Base-by-base conservation (phyloP, 2,113 vertebrate genomes). In the Candoia aspera region DNA sequence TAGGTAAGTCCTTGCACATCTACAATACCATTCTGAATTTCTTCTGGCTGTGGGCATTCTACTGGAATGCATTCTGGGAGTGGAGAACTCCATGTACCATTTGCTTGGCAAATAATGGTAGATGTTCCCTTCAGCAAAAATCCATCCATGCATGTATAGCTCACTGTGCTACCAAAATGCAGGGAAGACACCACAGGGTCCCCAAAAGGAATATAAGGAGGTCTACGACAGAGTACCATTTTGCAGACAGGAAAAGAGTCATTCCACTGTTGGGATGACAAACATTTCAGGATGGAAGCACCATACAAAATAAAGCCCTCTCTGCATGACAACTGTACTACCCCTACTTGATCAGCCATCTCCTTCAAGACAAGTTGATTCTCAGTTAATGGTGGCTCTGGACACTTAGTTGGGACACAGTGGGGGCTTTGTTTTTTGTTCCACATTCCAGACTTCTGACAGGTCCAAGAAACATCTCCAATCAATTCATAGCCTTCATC, bases 1-100 rank as follows among this genome's bases (percentile, higher is more conserved):
- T 99, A 99, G 94, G 98, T 98, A 85, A 99, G 98, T n/a, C 99
- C 99, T 94, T 99, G 99, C 10, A 99, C 98, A 37, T 99, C 99
- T 4, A 99, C 98, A 91, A 99, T 99, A 29, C 99, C 99, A 0
- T 99, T 98, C 49, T 94, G 96, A 93, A 99, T 98, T 97, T 99
- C 99, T 93, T 98, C 98, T 12, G 99, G 99, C 3, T 99, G 99
- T 5, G 98, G 98, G 58, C 99, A 99, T 94, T 99, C 99, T 8
- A 99, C 98, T 0, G 99, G 98, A 90, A 98, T 96, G 90, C 99
- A 99, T 93, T 99, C 98, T 86, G 99, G 99, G 95, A 98, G 94
- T 9, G 98, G 98, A 24, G 93, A 94, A 91, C 98, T 98, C 99
- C 99, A 99, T 11, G 95, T 96, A 3, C 99, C 98, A 58, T 98